phyloP scores from a whole-genome alignment of 2,113 vertebrate species.

The Anolis sagrei region DNA sequence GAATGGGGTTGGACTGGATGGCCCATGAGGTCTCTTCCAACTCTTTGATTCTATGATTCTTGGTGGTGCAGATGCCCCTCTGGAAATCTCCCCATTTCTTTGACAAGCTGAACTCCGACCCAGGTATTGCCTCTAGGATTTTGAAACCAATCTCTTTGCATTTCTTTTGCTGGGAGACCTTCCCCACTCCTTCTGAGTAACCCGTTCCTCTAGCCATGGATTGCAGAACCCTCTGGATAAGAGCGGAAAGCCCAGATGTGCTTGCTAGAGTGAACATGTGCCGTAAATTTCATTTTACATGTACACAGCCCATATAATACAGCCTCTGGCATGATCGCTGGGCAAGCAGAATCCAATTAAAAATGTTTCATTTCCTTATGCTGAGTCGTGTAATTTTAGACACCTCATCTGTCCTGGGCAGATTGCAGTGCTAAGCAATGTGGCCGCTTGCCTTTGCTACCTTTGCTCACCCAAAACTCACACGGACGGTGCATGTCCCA shows the following conservation, averaged over 20 bases:
- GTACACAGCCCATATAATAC: conserved; percentile 25
- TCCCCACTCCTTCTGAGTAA: neutral
- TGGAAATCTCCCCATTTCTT: conserved; percentile 12
- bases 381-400: conserved; percentile 29
- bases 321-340: conserved; percentile 23
- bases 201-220: neutral
- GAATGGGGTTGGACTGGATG: too few species aligned
- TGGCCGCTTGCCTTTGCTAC: neutral
- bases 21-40: too few species aligned
- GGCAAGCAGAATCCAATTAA: conserved; percentile 31
- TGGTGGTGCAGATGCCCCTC: conserved; percentile 7
- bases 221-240: conserved; percentile 2
- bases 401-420: conserved; percentile 20
- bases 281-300: conserved; percentile 29
- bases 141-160: conserved; percentile 12
- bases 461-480: neutral
- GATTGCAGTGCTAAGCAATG: conserved; percentile 30
- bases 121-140: neutral
- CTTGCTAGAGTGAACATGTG: conserved; percentile 17
- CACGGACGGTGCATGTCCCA: neutral
- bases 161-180: neutral
- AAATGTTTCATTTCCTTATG: conserved; percentile 44
- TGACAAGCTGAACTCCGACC: neutral
- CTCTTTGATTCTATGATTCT: too few species aligned
- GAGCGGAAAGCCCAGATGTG: conserved; percentile 19